Conservation (phyloP, 2,888 invertebrate species). For the Cosmia trapezina region DNA sequence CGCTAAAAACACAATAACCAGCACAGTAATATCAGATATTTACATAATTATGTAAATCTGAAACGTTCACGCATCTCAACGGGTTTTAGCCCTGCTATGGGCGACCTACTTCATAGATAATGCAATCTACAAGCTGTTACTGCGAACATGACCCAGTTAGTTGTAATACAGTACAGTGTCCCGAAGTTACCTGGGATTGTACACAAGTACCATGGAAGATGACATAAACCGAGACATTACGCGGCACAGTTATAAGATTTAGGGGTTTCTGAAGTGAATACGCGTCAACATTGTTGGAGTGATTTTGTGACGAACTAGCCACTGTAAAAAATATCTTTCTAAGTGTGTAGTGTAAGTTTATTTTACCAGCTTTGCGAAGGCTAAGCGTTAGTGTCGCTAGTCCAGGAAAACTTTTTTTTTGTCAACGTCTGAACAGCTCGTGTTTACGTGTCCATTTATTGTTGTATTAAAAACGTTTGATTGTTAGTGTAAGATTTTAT, state of each 20-base stretch:
- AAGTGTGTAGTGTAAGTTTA: neutral
- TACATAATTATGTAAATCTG: conserved; percentile 57
- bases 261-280: neutral
- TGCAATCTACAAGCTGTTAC: conserved; percentile 39
- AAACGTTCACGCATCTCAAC: conserved; percentile 56
- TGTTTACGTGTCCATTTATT: neutral
- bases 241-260: neutral
- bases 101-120: conserved; percentile 53
- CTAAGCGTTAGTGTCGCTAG: neutral
- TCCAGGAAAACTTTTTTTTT: neutral
- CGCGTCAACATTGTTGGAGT: neutral
- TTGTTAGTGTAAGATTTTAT: conserved; percentile 41
- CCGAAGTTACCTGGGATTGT: conserved; percentile 21
- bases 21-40: conserved; percentile 36
- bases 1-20: conserved; percentile 12
- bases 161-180: conserved; percentile 12
- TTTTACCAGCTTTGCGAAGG: neutral
- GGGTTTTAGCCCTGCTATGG: conserved; percentile 46
- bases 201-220: conserved; percentile 11
- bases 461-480: conserved; percentile 9
- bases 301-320: neutral
- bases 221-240: neutral
- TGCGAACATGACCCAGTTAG: conserved; percentile 31
- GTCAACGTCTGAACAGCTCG: neutral
- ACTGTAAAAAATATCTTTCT: neutral